phyloP scores from a whole-genome alignment of 2,888 invertebrate species.

The Lochmaea capreae region DNA sequence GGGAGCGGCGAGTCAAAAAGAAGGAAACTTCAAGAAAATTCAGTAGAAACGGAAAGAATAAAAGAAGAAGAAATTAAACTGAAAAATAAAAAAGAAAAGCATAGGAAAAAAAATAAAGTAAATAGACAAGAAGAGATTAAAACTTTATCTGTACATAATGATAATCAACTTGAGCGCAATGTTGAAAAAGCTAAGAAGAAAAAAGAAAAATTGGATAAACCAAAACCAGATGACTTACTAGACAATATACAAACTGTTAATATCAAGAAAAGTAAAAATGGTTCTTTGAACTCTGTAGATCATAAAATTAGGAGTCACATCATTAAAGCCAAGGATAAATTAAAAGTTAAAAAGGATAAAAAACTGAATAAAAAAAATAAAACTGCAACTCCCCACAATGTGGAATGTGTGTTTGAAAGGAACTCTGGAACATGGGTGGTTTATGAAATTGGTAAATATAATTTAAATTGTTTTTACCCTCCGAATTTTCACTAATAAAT shows the following conservation, averaged over 20 bases:
- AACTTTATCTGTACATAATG: not conserved
- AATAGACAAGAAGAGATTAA: slow-evolving; percentile 2
- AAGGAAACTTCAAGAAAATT: slow-evolving; percentile 38
- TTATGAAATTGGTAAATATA: slow-evolving; percentile 30
- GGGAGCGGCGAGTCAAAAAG: slow-evolving; percentile 32
- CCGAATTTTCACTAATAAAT: not conserved
- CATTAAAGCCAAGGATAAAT: slow-evolving; percentile 24
- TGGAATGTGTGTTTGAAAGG: slow-evolving; percentile 56
- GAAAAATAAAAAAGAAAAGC: slow-evolving; percentile 24
- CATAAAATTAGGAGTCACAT: slow-evolving; percentile 15
- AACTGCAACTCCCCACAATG: slow-evolving; percentile 30
- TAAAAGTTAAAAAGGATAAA: slow-evolving; percentile 20
- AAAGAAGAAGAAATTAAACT: slow-evolving; percentile 1
- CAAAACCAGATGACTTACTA: slow-evolving; percentile 3
- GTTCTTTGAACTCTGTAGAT: slow-evolving; percentile 8
- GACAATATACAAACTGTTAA: not conserved
- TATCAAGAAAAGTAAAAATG: slow-evolving; percentile 24
- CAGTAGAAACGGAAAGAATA: slow-evolving; percentile 10
- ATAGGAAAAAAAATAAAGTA: slow-evolving; percentile 11
- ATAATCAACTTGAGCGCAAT: not conserved
- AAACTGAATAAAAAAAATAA: slow-evolving; percentile 31
- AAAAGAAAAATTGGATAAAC: not conserved
- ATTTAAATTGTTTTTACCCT: not conserved
- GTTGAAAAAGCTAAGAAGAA: slow-evolving; percentile 4
- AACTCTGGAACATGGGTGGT: slow-evolving; percentile 61